phyloP scores from a whole-genome alignment of 2,113 vertebrate genomes.

The Siniperca knerii region DNA sequence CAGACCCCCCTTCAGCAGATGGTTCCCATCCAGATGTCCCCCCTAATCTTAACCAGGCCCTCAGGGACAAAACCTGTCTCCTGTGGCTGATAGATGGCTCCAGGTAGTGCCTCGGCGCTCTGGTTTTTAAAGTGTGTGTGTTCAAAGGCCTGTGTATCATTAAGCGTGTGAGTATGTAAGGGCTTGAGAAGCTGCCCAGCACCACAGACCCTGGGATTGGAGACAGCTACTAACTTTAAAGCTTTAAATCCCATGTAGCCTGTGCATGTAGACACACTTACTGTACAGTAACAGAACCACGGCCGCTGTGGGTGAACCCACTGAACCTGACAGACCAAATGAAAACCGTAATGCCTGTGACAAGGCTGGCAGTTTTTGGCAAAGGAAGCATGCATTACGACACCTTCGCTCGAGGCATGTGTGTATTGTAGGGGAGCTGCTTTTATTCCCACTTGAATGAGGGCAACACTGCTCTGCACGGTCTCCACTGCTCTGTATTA shows the following conservation, averaged over 20 bases:
- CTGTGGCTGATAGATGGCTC: conserved; percentile 73
- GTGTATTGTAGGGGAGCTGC: conserved; percentile 15
- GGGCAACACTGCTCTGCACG: conserved; percentile 17
- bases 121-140: conserved; percentile 35
- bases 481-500: background rate
- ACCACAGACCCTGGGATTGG: conserved; percentile 23
- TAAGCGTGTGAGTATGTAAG: conserved; percentile 37
- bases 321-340: conserved; percentile 44
- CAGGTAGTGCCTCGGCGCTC: conserved; percentile 63
- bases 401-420: conserved; percentile 9
- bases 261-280: conserved; percentile 37
- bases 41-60: conserved; percentile 59
- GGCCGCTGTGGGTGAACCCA: conserved; percentile 39
- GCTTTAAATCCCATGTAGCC: conserved; percentile 13
- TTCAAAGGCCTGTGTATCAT: conserved; percentile 53
- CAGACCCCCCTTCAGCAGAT: conserved; percentile 61
- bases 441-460: conserved; percentile 42
- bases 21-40: conserved; percentile 73
- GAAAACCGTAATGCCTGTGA: conserved; percentile 18
- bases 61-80: conserved; percentile 67
- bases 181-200: conserved; percentile 31
- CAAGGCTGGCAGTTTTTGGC: conserved; percentile 3
- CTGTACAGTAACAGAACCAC: conserved; percentile 24
- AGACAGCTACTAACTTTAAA: conserved; percentile 25
- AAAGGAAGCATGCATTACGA: conserved; percentile 11